These are phyloP conservation scores for Dilophus febrilis DNA, from an alignment of 2,888 invertebrate genomes.

Conservation along the genomic window DNA sequence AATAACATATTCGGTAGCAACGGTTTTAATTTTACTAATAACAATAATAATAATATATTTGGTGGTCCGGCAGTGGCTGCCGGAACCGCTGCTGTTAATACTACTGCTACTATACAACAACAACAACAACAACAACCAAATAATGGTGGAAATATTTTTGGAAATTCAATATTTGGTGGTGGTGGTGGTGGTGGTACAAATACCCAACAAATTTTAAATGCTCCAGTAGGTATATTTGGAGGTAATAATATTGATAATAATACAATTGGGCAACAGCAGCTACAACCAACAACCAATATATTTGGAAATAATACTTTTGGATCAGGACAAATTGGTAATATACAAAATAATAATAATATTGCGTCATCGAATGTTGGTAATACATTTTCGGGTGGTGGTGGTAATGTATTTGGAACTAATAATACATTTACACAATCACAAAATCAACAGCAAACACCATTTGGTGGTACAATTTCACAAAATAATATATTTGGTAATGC, in stretches of 20 bases:
- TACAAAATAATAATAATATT: too few relatives aligned
- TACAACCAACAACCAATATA: constrained; percentile 20
- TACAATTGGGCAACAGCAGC: background rate
- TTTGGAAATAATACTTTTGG: constrained; percentile 14
- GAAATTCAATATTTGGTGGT: constrained; percentile 12
- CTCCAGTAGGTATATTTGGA: constrained; percentile 14
- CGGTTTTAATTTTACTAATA: too few relatives aligned
- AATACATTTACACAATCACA: too few relatives aligned
- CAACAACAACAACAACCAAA: background rate
- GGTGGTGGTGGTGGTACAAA: constrained; percentile 3
- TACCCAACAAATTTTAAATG: background rate
- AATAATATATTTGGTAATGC: constrained; percentile 11
- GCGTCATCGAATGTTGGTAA: too few relatives aligned
- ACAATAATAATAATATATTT: background rate
- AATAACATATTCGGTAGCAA: constrained; percentile 5
- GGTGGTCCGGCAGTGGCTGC: background rate
- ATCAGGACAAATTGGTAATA: constrained; percentile 7
- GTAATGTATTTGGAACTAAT: background rate
- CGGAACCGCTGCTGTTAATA: too few relatives aligned
- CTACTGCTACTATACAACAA: background rate
- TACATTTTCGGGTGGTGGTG: background rate
- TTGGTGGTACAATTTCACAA: background rate
- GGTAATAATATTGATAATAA: constrained; percentile 15
- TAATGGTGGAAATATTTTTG: background rate
- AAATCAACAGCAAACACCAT: background rate